phyloP scores from a whole-genome alignment of 37 sponge, comb jelly and placozoan genomes.

The Lycopodina hypogea region DNA sequence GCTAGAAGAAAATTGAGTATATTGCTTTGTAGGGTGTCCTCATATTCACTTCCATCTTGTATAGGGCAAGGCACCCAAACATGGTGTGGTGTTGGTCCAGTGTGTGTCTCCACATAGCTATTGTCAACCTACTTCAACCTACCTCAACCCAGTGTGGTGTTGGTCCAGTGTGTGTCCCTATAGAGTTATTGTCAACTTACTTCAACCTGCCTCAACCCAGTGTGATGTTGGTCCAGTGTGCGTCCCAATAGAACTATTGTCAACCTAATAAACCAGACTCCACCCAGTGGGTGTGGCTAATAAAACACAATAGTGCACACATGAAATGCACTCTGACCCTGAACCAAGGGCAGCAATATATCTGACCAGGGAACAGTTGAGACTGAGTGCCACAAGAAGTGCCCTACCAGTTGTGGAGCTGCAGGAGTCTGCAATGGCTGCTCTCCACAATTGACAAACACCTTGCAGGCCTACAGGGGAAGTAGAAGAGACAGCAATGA shows the following conservation, averaged over 20 bases:
- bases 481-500: too few relatives aligned
- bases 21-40: too few relatives aligned
- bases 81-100: not conserved
- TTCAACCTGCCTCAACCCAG: too few relatives aligned
- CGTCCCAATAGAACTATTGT: not conserved
- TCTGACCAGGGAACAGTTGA: too few relatives aligned
- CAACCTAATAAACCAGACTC: not conserved
- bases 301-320: not conserved
- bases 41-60: too few relatives aligned
- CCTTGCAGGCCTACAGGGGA: constrained; percentile 42
- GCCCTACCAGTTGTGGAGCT: constrained; percentile 50
- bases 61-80: too few relatives aligned
- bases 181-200: too few relatives aligned
- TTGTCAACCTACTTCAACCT: too few relatives aligned
- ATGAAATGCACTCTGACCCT: not conserved
- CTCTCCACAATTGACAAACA: constrained; percentile 52
- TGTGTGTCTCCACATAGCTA: too few relatives aligned
- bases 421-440: constrained; percentile 27
- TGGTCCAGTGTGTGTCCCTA: not conserved
- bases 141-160: too few relatives aligned
- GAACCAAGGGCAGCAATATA: too few relatives aligned
- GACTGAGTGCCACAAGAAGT: not conserved
- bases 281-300: not conserved
- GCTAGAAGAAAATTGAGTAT: too few relatives aligned
- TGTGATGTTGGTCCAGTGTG: not conserved